Evolutionary conservation across 1,140 invertebrate species (phyloP).

Genomic region (Melipona quadrifasciata): DNA sequence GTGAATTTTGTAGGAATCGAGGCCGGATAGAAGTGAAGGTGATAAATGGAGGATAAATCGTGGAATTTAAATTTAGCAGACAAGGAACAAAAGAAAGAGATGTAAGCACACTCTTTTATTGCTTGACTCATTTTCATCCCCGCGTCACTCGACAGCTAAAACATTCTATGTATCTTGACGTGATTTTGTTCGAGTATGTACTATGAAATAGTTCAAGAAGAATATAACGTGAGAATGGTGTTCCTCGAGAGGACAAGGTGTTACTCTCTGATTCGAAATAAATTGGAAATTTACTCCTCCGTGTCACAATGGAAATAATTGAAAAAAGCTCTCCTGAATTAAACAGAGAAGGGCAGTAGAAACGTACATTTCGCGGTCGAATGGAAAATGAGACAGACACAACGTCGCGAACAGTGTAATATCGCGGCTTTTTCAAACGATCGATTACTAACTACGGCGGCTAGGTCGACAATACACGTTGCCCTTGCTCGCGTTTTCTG

Average conservation of each 20-base stretch:
- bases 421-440: neutral
- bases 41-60: neutral
- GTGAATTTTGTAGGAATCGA: neutral
- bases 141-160: too few relatives aligned
- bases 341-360: neutral
- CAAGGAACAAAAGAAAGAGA: neutral
- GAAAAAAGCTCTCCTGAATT: too few relatives aligned
- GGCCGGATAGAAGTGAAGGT: neutral
- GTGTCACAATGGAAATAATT: too few relatives aligned
- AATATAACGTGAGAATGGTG: too few relatives aligned
- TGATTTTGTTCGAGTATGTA: too few relatives aligned
- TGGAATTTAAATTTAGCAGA: neutral
- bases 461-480: neutral
- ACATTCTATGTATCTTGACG: too few relatives aligned
- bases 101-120: too few relatives aligned
- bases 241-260: too few relatives aligned
- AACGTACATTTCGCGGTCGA: neutral
- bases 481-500: constrained; percentile 4
- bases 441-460: constrained; percentile 19
- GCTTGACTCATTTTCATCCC: too few relatives aligned
- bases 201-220: too few relatives aligned
- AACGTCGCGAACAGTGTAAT: neutral
- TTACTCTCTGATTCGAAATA: too few relatives aligned
- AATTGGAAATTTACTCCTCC: too few relatives aligned
- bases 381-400: neutral